Percentiles rank a stretch among this genome's conserved stretches.
These are phyloP conservation scores for Cydia splendana DNA, from an alignment of 1,140 invertebrate species.

Conservation along the genomic window DNA sequence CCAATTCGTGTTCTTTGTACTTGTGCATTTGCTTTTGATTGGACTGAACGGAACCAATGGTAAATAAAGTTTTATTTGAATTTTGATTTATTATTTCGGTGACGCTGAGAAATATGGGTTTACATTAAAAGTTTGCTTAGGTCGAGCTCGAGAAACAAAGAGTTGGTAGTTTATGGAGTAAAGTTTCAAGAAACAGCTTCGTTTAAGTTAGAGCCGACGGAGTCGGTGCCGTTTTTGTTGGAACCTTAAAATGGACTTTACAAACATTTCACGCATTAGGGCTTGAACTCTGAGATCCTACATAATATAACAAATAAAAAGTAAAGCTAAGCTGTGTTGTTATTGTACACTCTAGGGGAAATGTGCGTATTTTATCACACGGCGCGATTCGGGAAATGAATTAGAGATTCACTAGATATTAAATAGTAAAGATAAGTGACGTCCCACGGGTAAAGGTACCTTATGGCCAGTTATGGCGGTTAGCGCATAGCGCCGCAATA, in stretches of 20 bases:
- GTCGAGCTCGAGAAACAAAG: not conserved
- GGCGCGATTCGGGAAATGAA: too few species aligned
- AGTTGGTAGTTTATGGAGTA: conserved; percentile 27
- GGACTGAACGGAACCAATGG: conserved; percentile 76
- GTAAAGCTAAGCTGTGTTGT: too few species aligned
- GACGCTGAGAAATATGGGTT: not conserved
- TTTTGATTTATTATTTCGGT: not conserved
- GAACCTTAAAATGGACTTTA: not conserved
- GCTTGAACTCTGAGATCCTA: not conserved
- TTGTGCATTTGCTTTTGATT: conserved; percentile 76
- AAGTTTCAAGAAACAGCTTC: conserved; percentile 17
- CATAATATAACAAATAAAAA: too few species aligned
- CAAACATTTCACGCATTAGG: not conserved
- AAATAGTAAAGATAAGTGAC: too few species aligned
- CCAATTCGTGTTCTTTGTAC: conserved; percentile 75
- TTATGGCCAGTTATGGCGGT: too few species aligned
- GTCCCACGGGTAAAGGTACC: too few species aligned
- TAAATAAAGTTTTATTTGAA: conserved; percentile 50
- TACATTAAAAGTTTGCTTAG: conserved; percentile 13
- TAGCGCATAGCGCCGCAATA: too few species aligned
- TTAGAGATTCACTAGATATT: too few species aligned
- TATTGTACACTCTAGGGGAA: too few species aligned
- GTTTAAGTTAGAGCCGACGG: conserved; percentile 16
- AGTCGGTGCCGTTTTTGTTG: not conserved
- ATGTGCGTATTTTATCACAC: too few species aligned